Conservation (phyloP, 92 coral and sea anemone genomes). For the Scolanthus callimorphus region DNA sequence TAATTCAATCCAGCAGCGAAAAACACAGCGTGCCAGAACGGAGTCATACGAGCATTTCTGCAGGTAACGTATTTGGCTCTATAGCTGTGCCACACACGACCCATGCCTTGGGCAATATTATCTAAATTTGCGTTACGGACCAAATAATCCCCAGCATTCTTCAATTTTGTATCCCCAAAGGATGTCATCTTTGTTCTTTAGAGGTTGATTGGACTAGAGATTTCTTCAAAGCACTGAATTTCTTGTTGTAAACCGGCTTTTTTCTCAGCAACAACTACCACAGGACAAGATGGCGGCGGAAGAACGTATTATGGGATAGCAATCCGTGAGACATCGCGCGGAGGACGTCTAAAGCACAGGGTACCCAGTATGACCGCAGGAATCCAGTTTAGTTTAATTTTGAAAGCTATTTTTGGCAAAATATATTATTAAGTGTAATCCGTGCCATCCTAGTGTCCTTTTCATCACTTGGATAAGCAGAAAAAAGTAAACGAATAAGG, state of each 20-base stretch:
- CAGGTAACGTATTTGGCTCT: constrained; percentile 78
- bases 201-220: neutral
- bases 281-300: constrained; percentile 34
- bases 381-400: no score
- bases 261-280: neutral
- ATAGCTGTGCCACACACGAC: constrained; percentile 81
- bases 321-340: no score
- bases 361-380: no score
- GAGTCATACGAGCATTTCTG: constrained; percentile 83
- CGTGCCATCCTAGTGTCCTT: no score
- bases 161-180: constrained; percentile 81
- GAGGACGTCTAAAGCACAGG: no score
- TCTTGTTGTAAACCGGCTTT: neutral
- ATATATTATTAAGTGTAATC: no score
- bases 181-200: constrained; percentile 47
- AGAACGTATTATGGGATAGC: constrained; percentile 56
- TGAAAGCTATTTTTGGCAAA: no score
- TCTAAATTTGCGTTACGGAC: constrained; percentile 47
- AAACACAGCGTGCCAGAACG: constrained; percentile 73
- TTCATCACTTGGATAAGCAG: no score
- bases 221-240: constrained; percentile 7
- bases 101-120: constrained; percentile 75
- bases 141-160: constrained; percentile 61
- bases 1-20: constrained; percentile 73
- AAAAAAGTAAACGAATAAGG: no score